phyloP scores from a whole-genome alignment of 2,113 vertebrate species.

The Acanthisitta chloris region DNA sequence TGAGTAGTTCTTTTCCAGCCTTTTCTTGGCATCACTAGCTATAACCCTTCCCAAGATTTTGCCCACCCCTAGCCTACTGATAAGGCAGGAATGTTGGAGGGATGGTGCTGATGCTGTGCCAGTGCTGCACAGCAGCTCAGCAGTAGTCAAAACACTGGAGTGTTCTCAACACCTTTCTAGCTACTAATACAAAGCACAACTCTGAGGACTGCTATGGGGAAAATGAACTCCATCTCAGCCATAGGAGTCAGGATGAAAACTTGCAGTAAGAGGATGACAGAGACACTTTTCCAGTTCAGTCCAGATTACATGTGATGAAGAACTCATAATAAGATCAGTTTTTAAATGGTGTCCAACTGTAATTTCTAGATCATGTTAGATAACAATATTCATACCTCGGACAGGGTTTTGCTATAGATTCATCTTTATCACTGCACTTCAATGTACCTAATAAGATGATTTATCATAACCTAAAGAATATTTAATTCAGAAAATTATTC shows the following conservation, averaged over 20 bases:
- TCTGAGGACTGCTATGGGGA: not conserved
- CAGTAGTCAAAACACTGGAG: not conserved
- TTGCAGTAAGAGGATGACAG: not conserved
- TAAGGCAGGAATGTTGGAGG: accelerated
- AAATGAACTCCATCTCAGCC: not conserved
- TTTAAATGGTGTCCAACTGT: not conserved
- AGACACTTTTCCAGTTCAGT: not conserved
- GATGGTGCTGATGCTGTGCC: accelerated
- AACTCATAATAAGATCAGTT: not conserved
- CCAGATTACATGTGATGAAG: accelerated
- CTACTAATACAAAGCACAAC: not conserved
- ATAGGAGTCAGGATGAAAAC: no score
- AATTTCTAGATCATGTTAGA: not conserved
- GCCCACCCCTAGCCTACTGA: accelerated
- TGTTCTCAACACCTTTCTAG: not conserved
- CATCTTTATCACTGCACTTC: not conserved
- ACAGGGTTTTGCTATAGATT: not conserved
- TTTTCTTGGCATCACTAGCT: no score
- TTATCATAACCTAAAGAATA: not conserved
- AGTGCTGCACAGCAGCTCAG: not conserved
- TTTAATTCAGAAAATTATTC: not conserved
- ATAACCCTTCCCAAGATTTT: not conserved
- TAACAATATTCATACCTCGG: not conserved
- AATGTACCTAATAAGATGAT: not conserved
- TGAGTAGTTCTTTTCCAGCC: no score